Conservation (phyloP, 1,140 invertebrate genomes). For the Neodiprion lecontei region DNA sequence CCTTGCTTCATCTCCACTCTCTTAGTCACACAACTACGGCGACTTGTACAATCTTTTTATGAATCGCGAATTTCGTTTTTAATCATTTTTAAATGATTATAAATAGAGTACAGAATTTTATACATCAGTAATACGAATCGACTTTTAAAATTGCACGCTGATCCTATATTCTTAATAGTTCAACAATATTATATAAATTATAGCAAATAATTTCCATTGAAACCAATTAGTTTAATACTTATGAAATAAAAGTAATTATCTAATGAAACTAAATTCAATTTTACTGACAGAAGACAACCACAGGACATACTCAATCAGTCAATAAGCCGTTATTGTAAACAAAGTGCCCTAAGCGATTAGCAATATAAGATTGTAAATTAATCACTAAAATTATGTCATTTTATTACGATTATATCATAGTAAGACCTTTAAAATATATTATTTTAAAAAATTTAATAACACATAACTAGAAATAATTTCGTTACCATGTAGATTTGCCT, state of each 20-base stretch:
- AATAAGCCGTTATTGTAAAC: background rate
- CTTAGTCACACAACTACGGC: no score
- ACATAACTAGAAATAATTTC: no score
- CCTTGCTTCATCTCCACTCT: background rate
- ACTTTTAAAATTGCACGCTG: background rate
- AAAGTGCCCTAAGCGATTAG: background rate
- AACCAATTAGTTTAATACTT: background rate
- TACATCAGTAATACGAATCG: background rate
- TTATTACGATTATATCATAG: background rate
- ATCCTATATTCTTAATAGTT: constrained; percentile 1
- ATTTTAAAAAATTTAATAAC: background rate
- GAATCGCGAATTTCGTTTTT: no score
- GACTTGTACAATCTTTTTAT: no score
- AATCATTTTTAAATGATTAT: background rate
- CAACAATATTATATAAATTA: background rate
- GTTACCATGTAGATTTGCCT: no score
- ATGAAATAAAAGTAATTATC: background rate
- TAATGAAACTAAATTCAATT: background rate
- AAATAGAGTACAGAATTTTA: background rate
- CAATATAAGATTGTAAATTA: background rate
- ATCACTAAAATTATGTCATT: background rate
- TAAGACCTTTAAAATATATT: background rate
- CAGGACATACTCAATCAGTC: background rate
- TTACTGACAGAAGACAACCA: background rate
- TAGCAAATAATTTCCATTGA: background rate